Evolutionary conservation across 2,113 vertebrate species (phyloP), one percentile per base, ranked within the genome.

Genomic region (Pontoporia blainvillei): DNA sequence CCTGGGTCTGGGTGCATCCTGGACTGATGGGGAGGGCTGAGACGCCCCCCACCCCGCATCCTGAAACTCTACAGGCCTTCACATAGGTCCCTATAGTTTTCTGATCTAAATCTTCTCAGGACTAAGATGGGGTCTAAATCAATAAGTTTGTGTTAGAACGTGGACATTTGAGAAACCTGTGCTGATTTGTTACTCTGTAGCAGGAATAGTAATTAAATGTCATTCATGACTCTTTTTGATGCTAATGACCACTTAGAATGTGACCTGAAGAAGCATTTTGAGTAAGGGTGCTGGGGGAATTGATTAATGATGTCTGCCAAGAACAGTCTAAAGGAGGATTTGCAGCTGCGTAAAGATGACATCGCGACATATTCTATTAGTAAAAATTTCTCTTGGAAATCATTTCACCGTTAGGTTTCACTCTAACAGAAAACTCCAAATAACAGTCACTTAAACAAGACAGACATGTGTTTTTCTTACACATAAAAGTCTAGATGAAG

Each of bases 211-310:
- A 67, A 69, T 92, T 96, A 90, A 90, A 41, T 83, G 57, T 61
- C 86, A 34, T 85, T 82, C 41, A 67, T 86, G 86, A 88, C 57
- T 86, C 93, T 73, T 87, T 84, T 88, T 92, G 88, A 82, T 95
- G 49, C 82, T 86, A 94, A 96, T 93, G 89, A 73, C 67, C 49
- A 44, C 82, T 83, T 93, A 93, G 79, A 91, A 39, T 73, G 29
- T 94, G 95, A 86, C 93, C 89, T 94, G 59, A 86, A 79, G 90
- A 90, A 81, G 87, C 44, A 13, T 90, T 89, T 44, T 71, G 86
- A 95, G 41, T 69, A 23, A 76, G 54, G 72, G n/a, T 62, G 83
- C 4, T 23, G 20, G 44, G 39, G 71, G 66, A 6, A 79, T 34
- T 89, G 91, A 93, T 49, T 44, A 66, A 67, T 52, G 61, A 36